Conservation (phyloP, 2,888 invertebrate species). For the Dryadula phaetusa region DNA sequence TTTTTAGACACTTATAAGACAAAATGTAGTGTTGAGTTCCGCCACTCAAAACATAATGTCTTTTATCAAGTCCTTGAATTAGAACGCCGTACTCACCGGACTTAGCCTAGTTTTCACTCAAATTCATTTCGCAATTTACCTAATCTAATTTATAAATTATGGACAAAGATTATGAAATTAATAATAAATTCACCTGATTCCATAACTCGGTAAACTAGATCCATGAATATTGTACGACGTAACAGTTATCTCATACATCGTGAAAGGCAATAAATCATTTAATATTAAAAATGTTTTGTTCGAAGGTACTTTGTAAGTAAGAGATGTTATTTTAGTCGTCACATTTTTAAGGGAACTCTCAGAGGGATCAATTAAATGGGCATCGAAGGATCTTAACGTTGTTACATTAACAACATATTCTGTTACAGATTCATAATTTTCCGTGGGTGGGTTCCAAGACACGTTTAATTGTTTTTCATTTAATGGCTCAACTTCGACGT, state of each 20-base stretch:
- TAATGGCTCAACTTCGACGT: constrained; percentile 88
- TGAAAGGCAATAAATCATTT: constrained; percentile 88
- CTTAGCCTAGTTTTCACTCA: background rate
- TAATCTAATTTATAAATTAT: constrained; percentile 21
- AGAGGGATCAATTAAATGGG: constrained; percentile 77
- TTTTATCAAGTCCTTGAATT: too few relatives aligned
- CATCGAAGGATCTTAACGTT: constrained; percentile 87
- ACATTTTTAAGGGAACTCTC: constrained; percentile 70
- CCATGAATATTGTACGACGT: constrained; percentile 90
- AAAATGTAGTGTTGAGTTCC: too few relatives aligned
- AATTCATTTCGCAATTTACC: background rate
- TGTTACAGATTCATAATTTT: constrained; percentile 86
- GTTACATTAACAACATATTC: constrained; percentile 90
- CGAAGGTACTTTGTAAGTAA: constrained; percentile 83
- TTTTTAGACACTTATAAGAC: too few relatives aligned
- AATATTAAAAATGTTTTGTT: constrained; percentile 85
- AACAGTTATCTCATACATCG: constrained; percentile 92
- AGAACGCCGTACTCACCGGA: too few relatives aligned
- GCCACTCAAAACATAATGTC: too few relatives aligned
- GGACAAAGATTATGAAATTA: constrained; percentile 19
- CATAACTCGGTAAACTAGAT: constrained; percentile 89
- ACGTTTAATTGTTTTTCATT: constrained; percentile 89
- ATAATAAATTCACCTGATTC: constrained; percentile 83
- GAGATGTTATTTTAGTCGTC: constrained; percentile 55
- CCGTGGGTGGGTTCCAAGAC: constrained; percentile 87